These are phyloP conservation scores for Ahaetulla prasina DNA, from an alignment of 2,113 vertebrate genomes.

Conservation along the genomic window DNA sequence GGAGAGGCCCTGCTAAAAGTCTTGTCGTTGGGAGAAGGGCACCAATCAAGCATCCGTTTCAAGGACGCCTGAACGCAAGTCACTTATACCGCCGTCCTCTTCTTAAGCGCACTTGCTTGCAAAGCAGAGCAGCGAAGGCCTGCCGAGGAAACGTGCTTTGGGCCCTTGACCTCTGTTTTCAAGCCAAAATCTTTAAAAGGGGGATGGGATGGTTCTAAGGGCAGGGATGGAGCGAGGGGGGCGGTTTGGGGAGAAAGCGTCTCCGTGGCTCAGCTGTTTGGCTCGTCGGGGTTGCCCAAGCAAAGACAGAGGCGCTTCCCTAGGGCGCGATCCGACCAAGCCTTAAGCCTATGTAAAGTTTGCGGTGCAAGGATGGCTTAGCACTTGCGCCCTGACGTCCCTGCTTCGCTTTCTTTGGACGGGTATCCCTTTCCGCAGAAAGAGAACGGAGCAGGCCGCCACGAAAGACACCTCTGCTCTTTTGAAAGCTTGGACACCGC, in stretches of 20 bases:
- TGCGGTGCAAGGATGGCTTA: neutral
- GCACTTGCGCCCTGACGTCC: neutral
- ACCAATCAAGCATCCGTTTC: neutral
- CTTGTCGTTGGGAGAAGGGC: neutral
- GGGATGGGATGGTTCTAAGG: neutral
- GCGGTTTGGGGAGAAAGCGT: neutral
- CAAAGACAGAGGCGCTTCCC: neutral
- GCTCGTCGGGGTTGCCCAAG: neutral
- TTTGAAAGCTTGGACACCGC: neutral
- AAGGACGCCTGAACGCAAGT: neutral
- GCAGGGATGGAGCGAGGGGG: neutral
- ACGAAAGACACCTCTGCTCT: neutral
- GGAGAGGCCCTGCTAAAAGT: too few relatives aligned
- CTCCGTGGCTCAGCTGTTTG: neutral
- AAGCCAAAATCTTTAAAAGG: constrained; percentile 22
- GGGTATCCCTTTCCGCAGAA: neutral
- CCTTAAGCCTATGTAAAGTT: neutral
- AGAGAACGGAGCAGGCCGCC: neutral
- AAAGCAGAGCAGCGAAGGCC: neutral
- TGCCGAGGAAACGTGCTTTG: neutral
- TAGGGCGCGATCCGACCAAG: neutral
- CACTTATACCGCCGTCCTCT: neutral
- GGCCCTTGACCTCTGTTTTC: neutral
- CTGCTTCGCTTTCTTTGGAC: neutral
- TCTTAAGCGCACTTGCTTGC: neutral